These are phyloP conservation scores for Halictus rubicundus DNA, from an alignment of 1,140 invertebrate genomes.

Conservation along the genomic window DNA sequence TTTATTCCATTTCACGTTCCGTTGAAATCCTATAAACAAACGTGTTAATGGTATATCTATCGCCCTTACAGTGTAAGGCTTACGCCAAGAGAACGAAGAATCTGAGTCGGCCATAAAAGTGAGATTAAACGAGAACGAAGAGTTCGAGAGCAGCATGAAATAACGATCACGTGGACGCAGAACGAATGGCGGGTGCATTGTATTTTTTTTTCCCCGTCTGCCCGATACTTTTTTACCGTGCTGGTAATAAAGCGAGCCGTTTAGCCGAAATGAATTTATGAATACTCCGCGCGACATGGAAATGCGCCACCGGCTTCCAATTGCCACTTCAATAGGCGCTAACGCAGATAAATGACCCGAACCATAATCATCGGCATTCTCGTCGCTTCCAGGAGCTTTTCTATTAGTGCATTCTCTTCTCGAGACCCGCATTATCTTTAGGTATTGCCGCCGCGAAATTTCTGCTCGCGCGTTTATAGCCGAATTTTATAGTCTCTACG, in stretches of 20 bases:
- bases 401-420: constrained; percentile 32
- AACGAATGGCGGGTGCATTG: not conserved
- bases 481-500: constrained; percentile 6
- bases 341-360: constrained; percentile 67
- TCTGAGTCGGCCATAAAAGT: not conserved
- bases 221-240: constrained; percentile 41
- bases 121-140: not conserved
- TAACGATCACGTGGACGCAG: constrained; percentile 12
- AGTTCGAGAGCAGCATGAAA: constrained; percentile 11
- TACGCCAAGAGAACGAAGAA: not conserved
- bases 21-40: not conserved
- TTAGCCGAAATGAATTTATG: constrained; percentile 68
- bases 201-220: constrained; percentile 39
- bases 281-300: constrained; percentile 46
- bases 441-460: not conserved
- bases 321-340: constrained; percentile 64
- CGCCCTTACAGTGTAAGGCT: too few relatives aligned
- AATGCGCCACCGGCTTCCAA: constrained; percentile 53
- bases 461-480: not conserved
- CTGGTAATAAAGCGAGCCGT: constrained; percentile 59
- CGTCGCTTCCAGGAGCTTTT: constrained; percentile 40
- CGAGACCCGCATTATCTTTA: constrained; percentile 15
- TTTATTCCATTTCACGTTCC: not conserved
- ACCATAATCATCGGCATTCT: constrained; percentile 51
- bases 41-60: not conserved